Conservation (phyloP, 2,888 invertebrate genomes). For the Cosmia trapezina region DNA sequence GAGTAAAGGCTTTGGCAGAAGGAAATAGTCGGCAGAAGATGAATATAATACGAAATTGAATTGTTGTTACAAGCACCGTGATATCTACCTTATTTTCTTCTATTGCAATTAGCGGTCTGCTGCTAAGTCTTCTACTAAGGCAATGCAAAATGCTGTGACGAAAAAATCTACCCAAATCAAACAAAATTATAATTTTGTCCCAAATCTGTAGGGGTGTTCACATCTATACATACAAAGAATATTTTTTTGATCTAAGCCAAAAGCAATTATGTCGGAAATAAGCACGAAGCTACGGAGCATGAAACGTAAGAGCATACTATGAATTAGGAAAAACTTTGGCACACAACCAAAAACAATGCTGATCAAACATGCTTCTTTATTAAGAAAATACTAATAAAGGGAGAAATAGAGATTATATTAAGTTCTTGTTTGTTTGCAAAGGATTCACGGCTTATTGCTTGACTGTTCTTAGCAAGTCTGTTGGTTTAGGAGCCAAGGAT, state of each 20-base stretch:
- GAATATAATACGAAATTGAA: background rate
- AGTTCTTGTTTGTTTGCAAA: slow-evolving; percentile 37
- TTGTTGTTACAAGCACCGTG: background rate
- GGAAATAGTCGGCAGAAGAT: background rate
- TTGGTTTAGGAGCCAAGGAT: slow-evolving; percentile 47
- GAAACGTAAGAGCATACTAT: background rate
- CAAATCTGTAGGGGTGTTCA: background rate
- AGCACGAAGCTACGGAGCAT: no score
- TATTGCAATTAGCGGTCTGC: background rate
- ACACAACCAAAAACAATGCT: slow-evolving; percentile 31
- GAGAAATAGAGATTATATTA: slow-evolving; percentile 4
- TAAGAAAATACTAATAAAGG: slow-evolving; percentile 23
- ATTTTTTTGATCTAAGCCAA: background rate
- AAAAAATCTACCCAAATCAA: background rate
- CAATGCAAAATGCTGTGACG: background rate
- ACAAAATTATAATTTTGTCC: background rate
- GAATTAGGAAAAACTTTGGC: slow-evolving; percentile 29
- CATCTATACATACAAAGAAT: background rate
- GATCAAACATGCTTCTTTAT: slow-evolving; percentile 37
- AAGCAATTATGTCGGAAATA: background rate
- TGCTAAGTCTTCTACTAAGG: background rate
- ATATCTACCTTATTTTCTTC: background rate
- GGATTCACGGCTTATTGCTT: slow-evolving; percentile 36
- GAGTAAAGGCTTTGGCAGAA: background rate
- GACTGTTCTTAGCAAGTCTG: slow-evolving; percentile 15